Base-by-base conservation (phyloP, 2,888 invertebrate species). In the Dicyrtoma fusca region DNA sequence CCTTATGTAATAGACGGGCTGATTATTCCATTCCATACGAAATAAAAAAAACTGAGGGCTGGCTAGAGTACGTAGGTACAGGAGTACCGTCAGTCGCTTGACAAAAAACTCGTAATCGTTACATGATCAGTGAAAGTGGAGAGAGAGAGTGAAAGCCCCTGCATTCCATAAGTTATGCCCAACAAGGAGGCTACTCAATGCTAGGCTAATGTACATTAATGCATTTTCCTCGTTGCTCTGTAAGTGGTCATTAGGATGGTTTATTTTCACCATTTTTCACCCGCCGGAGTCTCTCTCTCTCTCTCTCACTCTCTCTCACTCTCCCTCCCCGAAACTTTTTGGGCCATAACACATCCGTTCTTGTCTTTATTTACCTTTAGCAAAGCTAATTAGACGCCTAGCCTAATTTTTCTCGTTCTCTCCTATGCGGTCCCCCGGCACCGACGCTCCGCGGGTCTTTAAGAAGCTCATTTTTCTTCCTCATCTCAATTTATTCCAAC, bases 251-350 rank as follows among this genome's bases (percentile, higher is more conserved):
- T 70, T 70, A 70, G 62, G 19, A 26, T 63, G 45, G 59, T 70
- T 70, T 70, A 70, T 70, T 70, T 53, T 70, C 42, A 11, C 23
- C 70, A 70, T 70, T 70, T 70, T 70, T 70, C 70, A 70, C 55
- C 10, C 34, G 34, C 19, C 21, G 1, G 44, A 53, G 6, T 42
- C 42, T 55, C 17, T n/a, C n/a, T n/a, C n/a, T n/a, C n/a, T n/a
- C n/a, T n/a, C n/a, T n/a, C n/a, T n/a, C n/a, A n/a, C n/a, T n/a
- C n/a, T n/a, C n/a, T n/a, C n/a, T n/a, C n/a, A n/a, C n/a, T n/a
- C n/a, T n/a, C 17, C 26, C 11, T 61, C 42, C 61, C 26, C 17
- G 34, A 61, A 61, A 61, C 61, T 61, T 61, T 55, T 55, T 61
- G 17, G 19, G 44, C 44, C 61, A 42, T 61, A 61, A 44, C 61